phyloP scores from a whole-genome alignment of 2,113 vertebrate genomes.

The Uropsilus gracilis region DNA sequence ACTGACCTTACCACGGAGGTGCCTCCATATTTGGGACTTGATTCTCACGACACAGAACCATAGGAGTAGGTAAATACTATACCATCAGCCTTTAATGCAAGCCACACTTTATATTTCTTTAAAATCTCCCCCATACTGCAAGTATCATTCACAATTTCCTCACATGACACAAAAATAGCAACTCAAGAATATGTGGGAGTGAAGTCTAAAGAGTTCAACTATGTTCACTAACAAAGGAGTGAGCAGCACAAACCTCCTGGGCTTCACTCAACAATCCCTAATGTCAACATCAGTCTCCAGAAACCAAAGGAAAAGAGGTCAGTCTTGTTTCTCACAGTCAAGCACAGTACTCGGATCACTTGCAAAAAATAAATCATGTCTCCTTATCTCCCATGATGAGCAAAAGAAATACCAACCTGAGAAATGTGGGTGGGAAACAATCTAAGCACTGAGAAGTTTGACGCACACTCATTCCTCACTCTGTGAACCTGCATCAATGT shows the following conservation, averaged over 20 bases:
- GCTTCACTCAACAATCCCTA: background rate
- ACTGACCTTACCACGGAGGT: background rate
- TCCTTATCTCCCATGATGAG: background rate
- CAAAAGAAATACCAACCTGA: conserved; percentile 35
- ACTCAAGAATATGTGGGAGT: background rate
- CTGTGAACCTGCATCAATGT: background rate
- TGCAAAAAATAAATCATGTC: background rate
- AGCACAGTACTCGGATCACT: background rate
- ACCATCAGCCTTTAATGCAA: background rate
- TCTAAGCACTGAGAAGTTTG: background rate
- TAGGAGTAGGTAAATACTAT: background rate
- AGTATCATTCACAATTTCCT: background rate
- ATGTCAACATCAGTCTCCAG: background rate
- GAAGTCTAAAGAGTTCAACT: background rate
- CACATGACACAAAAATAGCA: background rate
- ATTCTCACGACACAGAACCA: background rate
- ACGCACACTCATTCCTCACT: background rate
- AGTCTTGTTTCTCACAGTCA: conserved; percentile 35
- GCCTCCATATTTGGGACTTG: background rate
- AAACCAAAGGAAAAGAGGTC: background rate
- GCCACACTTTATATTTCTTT: background rate
- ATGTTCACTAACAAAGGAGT: background rate
- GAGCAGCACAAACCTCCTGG: background rate
- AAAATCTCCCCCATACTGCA: background rate
- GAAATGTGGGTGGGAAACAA: background rate